These are phyloP conservation scores for Cheumatopsyche charites DNA, from an alignment of 1,140 invertebrate genomes.

Conservation along the genomic window DNA sequence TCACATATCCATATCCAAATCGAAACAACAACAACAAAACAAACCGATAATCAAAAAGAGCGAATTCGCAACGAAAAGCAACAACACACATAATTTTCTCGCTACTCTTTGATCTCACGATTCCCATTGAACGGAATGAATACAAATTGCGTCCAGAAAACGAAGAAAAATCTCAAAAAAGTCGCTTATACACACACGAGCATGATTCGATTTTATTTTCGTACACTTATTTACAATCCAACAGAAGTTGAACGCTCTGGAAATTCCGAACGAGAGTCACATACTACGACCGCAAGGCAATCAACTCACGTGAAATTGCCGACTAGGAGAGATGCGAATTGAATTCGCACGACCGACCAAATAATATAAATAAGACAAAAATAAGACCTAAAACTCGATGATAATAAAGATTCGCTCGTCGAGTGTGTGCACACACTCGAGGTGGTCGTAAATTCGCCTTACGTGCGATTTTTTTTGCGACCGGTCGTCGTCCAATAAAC, in stretches of 20 bases:
- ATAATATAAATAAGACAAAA: too few species aligned
- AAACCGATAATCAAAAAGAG: too few species aligned
- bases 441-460: not conserved
- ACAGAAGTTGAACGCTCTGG: not conserved
- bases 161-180: too few species aligned
- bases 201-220: not conserved
- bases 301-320: conserved; percentile 22
- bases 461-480: not conserved
- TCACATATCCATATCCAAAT: too few species aligned
- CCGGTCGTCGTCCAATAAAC: not conserved
- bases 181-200: not conserved
- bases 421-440: not conserved
- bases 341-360: conserved; percentile 5
- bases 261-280: conserved; percentile 8
- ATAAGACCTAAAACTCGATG: too few species aligned
- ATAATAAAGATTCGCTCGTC: too few species aligned
- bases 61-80: too few species aligned
- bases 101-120: too few species aligned
- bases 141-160: too few species aligned
- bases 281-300: conserved; percentile 9
- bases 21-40: too few species aligned
- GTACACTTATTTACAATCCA: not conserved
- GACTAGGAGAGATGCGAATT: conserved; percentile 5
- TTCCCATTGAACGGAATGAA: too few species aligned
- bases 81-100: too few species aligned